Evolutionary conservation across 2,113 vertebrate genomes (phyloP), one percentile per base, ranked within the genome.

Genomic region (Dunckerocampus dactyliophorus): DNA sequence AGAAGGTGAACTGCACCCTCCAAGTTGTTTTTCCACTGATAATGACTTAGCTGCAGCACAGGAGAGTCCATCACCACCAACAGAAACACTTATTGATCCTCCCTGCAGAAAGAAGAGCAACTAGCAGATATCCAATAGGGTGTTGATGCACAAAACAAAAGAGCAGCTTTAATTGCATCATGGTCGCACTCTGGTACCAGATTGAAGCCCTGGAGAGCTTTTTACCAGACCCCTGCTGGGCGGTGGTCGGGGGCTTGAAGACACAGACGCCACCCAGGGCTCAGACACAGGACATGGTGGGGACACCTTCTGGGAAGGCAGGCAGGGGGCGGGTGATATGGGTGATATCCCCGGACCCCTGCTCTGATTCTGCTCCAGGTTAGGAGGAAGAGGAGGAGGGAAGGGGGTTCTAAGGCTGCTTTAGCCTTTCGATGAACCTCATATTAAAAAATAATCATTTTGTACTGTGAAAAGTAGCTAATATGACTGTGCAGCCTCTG

Each of bases 281-380:
- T 75, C 42, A 59, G 55, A 53, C 31, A 54, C 58, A 48, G 50
- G 59, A 64, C 39, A 42, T 63, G 65, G 14, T 13, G 60, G 65
- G 72, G 77, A 65, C 67, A 49, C 68, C 80, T 71, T 50, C 56
- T 61, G 64, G 83, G 79, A 66, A 67, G 34, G 39, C 39, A 43
- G 39, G 39, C 39, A 43, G 39, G 17, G 5, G 34, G 31, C n/a
- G 31, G 17, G 31, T 13, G 52, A 72, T 71, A 65, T 16, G 63
- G 61, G 19, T 77, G 80, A 74, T 77, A 69, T 67, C 66, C 59
- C 24, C 63, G 78, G 79, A 88, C 81, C 88, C 82, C 86, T 88
- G 85, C 69, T 72, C 74, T 68, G 81, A 61, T 81, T 77, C 47
- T 70, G 80, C 89, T 85, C 77, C 73, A 58, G 86, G 86, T 80